Evolutionary conservation across 1,140 invertebrate genomes (phyloP).

Genomic region (Zophobas atratus): DNA sequence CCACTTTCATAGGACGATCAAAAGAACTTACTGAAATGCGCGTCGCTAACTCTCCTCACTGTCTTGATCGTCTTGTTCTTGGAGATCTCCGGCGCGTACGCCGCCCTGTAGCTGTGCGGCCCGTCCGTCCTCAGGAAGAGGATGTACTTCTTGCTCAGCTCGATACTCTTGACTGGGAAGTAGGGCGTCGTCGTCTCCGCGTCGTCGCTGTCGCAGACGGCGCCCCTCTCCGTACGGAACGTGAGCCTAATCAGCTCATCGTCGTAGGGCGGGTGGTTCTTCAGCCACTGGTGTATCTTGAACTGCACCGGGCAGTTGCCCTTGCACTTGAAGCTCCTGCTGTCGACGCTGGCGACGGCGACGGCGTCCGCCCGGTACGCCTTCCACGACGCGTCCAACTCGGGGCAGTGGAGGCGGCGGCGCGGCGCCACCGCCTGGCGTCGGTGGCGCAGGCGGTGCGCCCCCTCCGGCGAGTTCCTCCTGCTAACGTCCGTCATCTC

Average conservation of each 20-base stretch:
- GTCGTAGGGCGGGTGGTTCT: conserved; percentile 47
- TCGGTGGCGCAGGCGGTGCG: conserved; percentile 48
- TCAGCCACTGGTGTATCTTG: conserved; percentile 57
- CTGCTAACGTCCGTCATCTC: conserved; percentile 61
- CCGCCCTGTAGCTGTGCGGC: conserved; percentile 58
- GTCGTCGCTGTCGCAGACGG: conserved; percentile 20
- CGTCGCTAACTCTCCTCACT: conserved; percentile 47
- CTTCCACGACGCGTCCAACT: conserved; percentile 60
- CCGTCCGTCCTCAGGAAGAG: conserved; percentile 63
- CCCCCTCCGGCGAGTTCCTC: conserved; percentile 49
- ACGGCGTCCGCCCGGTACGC: conserved; percentile 62
- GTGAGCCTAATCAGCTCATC: conserved; percentile 42
- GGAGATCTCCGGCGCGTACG: conserved; percentile 57
- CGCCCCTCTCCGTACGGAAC: conserved; percentile 36
- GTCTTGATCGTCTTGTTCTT: conserved; percentile 45
- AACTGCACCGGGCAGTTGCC: conserved; percentile 59
- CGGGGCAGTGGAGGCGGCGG: conserved; percentile 43
- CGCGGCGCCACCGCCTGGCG: conserved; percentile 42
- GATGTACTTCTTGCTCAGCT: conserved; percentile 61
- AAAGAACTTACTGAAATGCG: conserved; percentile 52
- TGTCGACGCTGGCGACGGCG: conserved; percentile 60
- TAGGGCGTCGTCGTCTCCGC: neutral
- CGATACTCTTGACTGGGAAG: conserved; percentile 61
- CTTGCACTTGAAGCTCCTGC: conserved; percentile 56
- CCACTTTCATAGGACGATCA: neutral